Conservation (phyloP, 2,888 invertebrate species). For the Ornithoptera alexandrae region DNA sequence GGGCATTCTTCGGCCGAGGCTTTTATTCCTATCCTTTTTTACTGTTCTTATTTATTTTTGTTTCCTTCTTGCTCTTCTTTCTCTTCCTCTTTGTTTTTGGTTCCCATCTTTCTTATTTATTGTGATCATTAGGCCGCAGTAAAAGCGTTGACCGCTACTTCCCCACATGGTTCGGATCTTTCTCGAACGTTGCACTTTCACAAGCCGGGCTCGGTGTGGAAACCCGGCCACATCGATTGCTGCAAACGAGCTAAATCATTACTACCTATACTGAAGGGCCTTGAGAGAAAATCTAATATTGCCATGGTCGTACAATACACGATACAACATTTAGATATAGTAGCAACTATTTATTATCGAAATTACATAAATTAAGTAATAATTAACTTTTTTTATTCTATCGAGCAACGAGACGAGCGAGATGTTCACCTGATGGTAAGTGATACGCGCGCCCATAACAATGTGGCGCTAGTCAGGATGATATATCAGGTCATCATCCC, state of each 20-base stretch:
- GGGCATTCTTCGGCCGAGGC: no score
- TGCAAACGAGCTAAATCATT: conserved; percentile 20
- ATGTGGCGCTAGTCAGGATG: no score
- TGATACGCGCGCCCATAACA: no score
- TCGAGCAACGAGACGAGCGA: no score
- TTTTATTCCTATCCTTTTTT: no score
- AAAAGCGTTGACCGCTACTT: conserved; percentile 25
- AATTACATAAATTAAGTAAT: background rate
- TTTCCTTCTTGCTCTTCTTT: no score
- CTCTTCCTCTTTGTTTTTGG: no score
- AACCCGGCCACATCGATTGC: conserved; percentile 15
- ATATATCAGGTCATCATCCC: no score
- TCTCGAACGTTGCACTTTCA: conserved; percentile 34
- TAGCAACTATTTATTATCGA: background rate
- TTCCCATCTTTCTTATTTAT: background rate
- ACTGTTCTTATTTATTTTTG: no score
- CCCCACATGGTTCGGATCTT: conserved; percentile 29
- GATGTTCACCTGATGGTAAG: no score
- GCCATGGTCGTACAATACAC: conserved; percentile 16
- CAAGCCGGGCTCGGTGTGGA: conserved; percentile 15
- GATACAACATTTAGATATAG: conserved; percentile 8
- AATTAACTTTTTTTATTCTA: background rate
- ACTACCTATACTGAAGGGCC: conserved; percentile 4
- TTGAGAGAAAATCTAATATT: conserved; percentile 26
- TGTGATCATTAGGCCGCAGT: conserved; percentile 12